Conservation (phyloP, 2,888 invertebrate species). For the Zonitis immaculata region DNA sequence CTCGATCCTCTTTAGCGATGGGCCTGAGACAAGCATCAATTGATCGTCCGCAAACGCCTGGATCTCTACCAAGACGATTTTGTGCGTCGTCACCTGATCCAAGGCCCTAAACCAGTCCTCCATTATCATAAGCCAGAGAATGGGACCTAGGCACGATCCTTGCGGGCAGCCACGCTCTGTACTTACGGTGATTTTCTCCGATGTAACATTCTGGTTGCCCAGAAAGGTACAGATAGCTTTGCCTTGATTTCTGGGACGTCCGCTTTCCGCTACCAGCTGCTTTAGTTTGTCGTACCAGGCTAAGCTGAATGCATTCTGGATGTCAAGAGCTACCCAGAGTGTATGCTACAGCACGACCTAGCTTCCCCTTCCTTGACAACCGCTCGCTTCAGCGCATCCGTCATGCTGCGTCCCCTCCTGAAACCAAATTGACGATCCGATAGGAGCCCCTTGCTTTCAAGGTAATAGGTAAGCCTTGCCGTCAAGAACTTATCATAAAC, state of each 20-base stretch:
- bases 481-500: constrained; percentile 28
- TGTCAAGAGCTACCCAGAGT: constrained; percentile 20
- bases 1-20: constrained; percentile 11
- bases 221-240: constrained; percentile 17
- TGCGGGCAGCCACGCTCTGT: constrained; percentile 18
- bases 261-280: not conserved
- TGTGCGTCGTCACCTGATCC: not conserved
- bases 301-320: constrained; percentile 20
- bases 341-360: constrained; percentile 7
- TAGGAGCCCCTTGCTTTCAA: constrained; percentile 22
- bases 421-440: constrained; percentile 22
- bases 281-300: constrained; percentile 17
- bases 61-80: not conserved
- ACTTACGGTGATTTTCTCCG: constrained; percentile 1
- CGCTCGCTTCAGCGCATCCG: not conserved
- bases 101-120: constrained; percentile 16
- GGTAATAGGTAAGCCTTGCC: constrained; percentile 21
- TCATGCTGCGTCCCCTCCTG: constrained; percentile 15
- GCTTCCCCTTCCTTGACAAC: not conserved
- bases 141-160: constrained; percentile 18
- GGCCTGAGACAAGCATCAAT: constrained; percentile 14
- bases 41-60: constrained; percentile 14
- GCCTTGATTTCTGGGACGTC: too few species aligned
- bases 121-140: constrained; percentile 20
- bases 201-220: constrained; percentile 10